Conservation (phyloP, 2,888 invertebrate species). For the Saturnia japonica region DNA sequence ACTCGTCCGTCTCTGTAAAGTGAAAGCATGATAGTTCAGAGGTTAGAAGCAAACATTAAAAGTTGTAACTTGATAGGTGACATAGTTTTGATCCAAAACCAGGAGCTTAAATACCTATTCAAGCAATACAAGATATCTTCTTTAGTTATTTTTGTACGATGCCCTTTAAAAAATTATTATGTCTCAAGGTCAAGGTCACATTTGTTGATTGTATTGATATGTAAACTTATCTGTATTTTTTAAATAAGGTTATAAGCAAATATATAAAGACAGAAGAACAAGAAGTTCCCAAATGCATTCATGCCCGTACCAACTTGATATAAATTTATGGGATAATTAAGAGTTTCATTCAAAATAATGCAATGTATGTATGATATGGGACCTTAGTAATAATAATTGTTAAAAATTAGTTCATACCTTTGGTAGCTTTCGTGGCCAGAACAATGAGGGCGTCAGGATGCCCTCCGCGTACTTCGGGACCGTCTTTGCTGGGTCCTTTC, state of each 20-base stretch:
- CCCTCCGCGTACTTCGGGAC: conserved; percentile 96
- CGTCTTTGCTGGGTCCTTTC: conserved; percentile 92
- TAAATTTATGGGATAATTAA: conserved; percentile 19
- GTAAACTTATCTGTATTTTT: neutral
- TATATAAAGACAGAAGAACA: conserved; percentile 4
- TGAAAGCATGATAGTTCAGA: conserved; percentile 77
- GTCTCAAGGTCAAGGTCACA: neutral
- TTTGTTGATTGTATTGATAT: neutral
- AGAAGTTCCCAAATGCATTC: conserved; percentile 22
- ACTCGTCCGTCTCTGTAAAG: conserved; percentile 80
- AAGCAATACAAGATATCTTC: neutral
- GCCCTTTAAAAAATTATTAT: neutral
- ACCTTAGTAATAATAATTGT: neutral
- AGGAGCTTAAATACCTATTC: neutral
- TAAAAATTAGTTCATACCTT: conserved; percentile 78
- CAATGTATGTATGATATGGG: conserved; percentile 16
- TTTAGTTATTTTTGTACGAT: neutral
- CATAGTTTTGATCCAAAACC: neutral
- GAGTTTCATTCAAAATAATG: conserved; percentile 21
- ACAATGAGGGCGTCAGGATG: conserved; percentile 96
- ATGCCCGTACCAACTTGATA: conserved; percentile 22
- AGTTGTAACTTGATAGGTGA: neutral
- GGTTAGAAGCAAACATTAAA: conserved; percentile 56
- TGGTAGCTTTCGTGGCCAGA: conserved; percentile 96
- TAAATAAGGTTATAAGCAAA: neutral